Conservation (phyloP, 2,113 vertebrate genomes). For the Mystacornis crossleyi region DNA sequence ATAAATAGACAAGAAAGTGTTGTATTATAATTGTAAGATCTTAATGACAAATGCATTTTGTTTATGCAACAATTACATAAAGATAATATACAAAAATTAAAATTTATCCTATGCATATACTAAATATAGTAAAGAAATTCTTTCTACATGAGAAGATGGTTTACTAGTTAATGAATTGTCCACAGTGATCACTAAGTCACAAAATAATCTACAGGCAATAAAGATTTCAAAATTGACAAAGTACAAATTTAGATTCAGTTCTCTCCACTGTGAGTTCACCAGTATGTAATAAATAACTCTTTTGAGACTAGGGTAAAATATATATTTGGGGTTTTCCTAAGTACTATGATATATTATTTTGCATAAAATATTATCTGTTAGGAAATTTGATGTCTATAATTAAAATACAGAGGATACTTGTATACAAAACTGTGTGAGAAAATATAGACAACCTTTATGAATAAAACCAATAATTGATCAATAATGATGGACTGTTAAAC, state of each 20-base stretch:
- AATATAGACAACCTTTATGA: neutral
- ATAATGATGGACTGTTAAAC: neutral
- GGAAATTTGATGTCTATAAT: neutral
- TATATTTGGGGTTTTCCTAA: neutral
- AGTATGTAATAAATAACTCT: neutral
- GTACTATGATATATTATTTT: neutral
- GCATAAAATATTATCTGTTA: neutral
- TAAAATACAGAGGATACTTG: neutral
- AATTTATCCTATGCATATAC: neutral
- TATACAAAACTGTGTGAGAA: neutral
- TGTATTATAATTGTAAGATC: neutral
- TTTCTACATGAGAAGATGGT: neutral
- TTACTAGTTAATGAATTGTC: neutral
- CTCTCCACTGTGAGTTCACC: neutral
- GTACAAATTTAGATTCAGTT: neutral
- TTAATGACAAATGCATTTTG: neutral
- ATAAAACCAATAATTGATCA: neutral
- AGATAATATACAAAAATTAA: neutral
- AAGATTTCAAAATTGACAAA: neutral
- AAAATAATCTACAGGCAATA: neutral
- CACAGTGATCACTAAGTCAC: fast-evolving
- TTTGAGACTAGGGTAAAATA: neutral
- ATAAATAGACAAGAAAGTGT: neutral
- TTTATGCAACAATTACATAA: neutral
- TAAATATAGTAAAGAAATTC: neutral